Percentiles rank a stretch among this genome's conserved stretches.
These are phyloP conservation scores for Chironomus tentans DNA, from an alignment of 2,888 invertebrate species.

Conservation along the genomic window DNA sequence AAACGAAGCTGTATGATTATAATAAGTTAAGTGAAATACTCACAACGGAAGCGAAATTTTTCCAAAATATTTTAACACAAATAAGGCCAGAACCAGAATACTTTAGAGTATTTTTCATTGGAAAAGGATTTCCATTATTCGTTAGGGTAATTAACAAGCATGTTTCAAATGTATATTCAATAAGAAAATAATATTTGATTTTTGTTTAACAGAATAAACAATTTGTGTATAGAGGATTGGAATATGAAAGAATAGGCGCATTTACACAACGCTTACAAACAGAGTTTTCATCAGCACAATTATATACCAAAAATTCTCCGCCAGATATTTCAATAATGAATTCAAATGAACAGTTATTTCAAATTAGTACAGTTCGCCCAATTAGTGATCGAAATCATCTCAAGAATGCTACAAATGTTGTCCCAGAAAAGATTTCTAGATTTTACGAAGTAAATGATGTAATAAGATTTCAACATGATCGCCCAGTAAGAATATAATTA, in stretches of 20 bases:
- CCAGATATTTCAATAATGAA: constrained; percentile 80
- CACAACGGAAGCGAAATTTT: constrained; percentile 78
- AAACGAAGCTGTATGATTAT: constrained; percentile 78
- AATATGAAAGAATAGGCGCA: constrained; percentile 89
- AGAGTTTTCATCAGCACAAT: constrained; percentile 90
- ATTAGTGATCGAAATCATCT: constrained; percentile 60
- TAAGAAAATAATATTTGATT: constrained; percentile 15
- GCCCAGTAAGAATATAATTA: constrained; percentile 45
- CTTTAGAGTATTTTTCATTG: constrained; percentile 91
- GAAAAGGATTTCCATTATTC: constrained; percentile 86
- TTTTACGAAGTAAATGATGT: constrained; percentile 91
- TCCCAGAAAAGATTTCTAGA: constrained; percentile 77
- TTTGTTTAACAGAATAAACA: constrained; percentile 65
- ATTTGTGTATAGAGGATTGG: constrained; percentile 90
- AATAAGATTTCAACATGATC: constrained; percentile 79
- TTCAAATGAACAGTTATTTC: constrained; percentile 84
- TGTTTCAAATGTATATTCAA: background rate
- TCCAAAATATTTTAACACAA: constrained; percentile 82
- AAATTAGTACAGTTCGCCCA: constrained; percentile 90
- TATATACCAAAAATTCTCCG: constrained; percentile 82
- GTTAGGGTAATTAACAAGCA: constrained; percentile 60
- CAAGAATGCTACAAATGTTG: constrained; percentile 51
- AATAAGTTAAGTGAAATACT: constrained; percentile 76
- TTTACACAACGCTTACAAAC: constrained; percentile 89
- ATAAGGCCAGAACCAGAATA: constrained; percentile 88